Evolutionary conservation across 2,888 invertebrate species (phyloP), one percentile per base, ranked within the genome.

Genomic region (Drosophila borborema): DNA sequence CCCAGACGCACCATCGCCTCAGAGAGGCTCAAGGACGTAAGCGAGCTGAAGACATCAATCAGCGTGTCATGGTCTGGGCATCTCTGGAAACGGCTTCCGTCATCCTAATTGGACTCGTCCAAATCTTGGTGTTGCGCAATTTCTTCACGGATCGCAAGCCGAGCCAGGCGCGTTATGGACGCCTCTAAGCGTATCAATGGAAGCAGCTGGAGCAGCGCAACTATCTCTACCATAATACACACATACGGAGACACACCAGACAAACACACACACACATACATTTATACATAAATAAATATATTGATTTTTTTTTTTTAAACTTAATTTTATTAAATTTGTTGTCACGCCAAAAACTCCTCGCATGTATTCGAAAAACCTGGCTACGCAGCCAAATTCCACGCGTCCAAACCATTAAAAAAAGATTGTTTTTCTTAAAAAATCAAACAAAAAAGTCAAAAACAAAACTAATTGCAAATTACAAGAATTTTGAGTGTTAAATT

Each of bases 1-100:
- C 97, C 90, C 99, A 99, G 94, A 99, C 99, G 7, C 99, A 99
- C 94, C 99, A 99, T 94, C 95, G 99, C 69, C 94, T 99, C 72
- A 95, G 98, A 61, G 99, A 99, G 94, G 96, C 99, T 2, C 98
- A 99, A 92, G 97, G 93, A 64, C 95, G 99, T 61, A 98, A 98
- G 91, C 95, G 99, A 69, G 99, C 99, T 0, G 99, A 99, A 94
- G 98, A 99, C 92, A 94, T 99, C 63, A 99, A 99, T 90, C 98
- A 98, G 92, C 95, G 97, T 86, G 99, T 99, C 10, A 95, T 98
- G 91, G 95, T 96, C 94, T 99, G 99, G 99, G 98, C 99, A 0
- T 94, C 97, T 49, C 95, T 97, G 80, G 98, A 99, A 93, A 97
- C 98, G 14, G 89, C 96, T 5, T 96, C 97, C 43, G 96, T 99